Base-by-base conservation (phyloP, 2,888 invertebrate species). In the Azorinus chamasolen region DNA sequence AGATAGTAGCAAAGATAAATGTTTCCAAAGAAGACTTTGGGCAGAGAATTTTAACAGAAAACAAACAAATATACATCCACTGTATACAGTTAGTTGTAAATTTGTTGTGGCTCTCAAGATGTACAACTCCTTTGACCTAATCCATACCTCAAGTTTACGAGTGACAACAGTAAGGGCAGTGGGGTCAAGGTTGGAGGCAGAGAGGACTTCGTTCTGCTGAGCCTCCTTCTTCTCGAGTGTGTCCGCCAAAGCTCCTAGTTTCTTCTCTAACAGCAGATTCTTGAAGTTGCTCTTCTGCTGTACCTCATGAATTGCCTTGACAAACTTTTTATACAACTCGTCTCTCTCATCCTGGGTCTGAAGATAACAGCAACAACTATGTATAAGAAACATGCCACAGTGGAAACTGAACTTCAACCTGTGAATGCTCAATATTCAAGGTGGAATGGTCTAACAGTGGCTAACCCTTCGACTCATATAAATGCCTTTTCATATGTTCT, bases 251-350 rank as follows among this genome's bases (percentile, higher is more conserved):
- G 95, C 94, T 48, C 94, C 93, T 25, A 97, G 93, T 91, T 96
- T 95, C 88, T 95, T 95, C 90, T 98, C 97, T 58, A 98, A 93
- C 5, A 98, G 93, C 0, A 97, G 95, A 82, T 96, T 96, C 92
- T 96, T 97, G 87, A 96, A 93, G 5, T 96, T 96, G 0, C 96
- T 96, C 91, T 96, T 96, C 92, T 97, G 97, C 91, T 98, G 97
- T 3, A 97, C 95, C 89, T 98, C 97, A 48, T 97, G 94, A 55
- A 98, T 95, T 0, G 97, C 96, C 76, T 96, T 95, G 12, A 97
- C 95, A 92, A 98, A 97, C 90, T 96, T 95, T 3, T 94, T 93
- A 89, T 97, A 96, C 24, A 98, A 93, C 62, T 96, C 96, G 87
- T 97, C 96, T 14, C 97, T 94, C 91, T 98, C 97, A 0, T 94